These are phyloP conservation scores for Odontocolon sp. DNA, from an alignment of 2,888 invertebrate species.

Conservation along the genomic window DNA sequence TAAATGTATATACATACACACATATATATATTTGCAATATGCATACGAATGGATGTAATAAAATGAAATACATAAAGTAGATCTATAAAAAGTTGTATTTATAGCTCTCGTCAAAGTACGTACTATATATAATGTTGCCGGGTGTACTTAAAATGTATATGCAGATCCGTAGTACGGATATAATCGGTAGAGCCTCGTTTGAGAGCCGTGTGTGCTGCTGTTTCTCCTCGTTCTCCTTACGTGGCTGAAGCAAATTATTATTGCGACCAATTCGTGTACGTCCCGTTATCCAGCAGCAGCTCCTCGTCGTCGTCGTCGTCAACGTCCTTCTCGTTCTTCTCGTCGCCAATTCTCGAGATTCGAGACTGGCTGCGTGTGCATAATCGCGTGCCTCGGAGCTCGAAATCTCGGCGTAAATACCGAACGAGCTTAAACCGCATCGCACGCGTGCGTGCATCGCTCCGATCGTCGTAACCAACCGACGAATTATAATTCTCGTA, in stretches of 20 bases:
- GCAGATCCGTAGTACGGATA: slow-evolving; percentile 50
- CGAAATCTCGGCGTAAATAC: slow-evolving; percentile 57
- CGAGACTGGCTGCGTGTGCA: slow-evolving; percentile 49
- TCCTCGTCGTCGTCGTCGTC: slow-evolving; percentile 44
- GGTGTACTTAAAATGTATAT: slow-evolving; percentile 40
- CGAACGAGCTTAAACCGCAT: slow-evolving; percentile 46
- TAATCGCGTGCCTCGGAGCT: slow-evolving; percentile 50
- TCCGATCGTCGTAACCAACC: slow-evolving; percentile 23
- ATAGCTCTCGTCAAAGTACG: slow-evolving; percentile 38
- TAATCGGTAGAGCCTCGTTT: slow-evolving; percentile 31
- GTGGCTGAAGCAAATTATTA: slow-evolving; percentile 56
- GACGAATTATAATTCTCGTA: slow-evolving; percentile 54
- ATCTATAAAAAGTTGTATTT: slow-evolving; percentile 45
- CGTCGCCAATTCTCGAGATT: slow-evolving; percentile 3
- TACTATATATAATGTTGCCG: slow-evolving; percentile 27
- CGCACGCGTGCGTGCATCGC: slow-evolving; percentile 52
- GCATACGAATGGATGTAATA: slow-evolving; percentile 29
- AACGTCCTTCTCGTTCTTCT: slow-evolving; percentile 40
- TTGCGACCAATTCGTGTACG: slow-evolving; percentile 56
- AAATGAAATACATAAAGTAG: slow-evolving; percentile 51
- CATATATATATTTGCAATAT: neutral
- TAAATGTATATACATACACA: neutral
- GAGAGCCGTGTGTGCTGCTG: neutral
- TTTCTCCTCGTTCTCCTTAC: slow-evolving; percentile 37
- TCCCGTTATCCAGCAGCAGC: slow-evolving; percentile 52